Percentiles rank a stretch among this genome's conserved stretches.
phyloP scores from a whole-genome alignment of 2,113 vertebrate species.

The Origma solitaria region DNA sequence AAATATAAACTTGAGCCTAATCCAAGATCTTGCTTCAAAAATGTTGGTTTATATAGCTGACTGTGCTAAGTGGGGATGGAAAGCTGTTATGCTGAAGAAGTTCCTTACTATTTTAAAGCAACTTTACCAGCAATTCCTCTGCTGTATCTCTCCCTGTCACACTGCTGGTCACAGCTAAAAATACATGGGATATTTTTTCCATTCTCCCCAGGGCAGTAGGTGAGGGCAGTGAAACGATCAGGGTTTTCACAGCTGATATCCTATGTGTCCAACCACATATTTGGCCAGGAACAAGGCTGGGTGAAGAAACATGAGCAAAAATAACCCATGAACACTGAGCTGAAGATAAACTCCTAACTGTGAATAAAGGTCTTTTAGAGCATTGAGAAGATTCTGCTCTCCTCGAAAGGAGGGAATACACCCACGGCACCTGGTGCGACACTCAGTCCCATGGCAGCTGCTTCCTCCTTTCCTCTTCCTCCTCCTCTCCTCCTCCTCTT shows the following conservation, averaged over 20 bases:
- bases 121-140: neutral
- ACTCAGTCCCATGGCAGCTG: neutral
- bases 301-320: neutral
- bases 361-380: neutral
- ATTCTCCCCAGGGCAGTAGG: neutral
- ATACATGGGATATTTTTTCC: neutral
- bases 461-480: neutral
- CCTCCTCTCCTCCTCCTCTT: neutral
- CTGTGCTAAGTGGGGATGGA: conserved; percentile 16
- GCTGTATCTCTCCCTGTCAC: neutral
- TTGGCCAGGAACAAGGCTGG: neutral
- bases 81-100: conserved; percentile 27
- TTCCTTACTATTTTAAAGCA: conserved; percentile 39
- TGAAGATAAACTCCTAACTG: neutral
- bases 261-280: neutral
- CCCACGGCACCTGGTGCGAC: neutral
- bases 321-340: neutral
- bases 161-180: neutral
- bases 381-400: neutral
- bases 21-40: conserved; percentile 36
- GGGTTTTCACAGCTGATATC: neutral
- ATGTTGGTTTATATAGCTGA: conserved; percentile 39
- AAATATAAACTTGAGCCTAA: conserved; percentile 33
- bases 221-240: neutral
- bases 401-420: neutral